phyloP scores from a whole-genome alignment of 2,797 vertebrate genomes.

The Oreochromis grahami region DNA sequence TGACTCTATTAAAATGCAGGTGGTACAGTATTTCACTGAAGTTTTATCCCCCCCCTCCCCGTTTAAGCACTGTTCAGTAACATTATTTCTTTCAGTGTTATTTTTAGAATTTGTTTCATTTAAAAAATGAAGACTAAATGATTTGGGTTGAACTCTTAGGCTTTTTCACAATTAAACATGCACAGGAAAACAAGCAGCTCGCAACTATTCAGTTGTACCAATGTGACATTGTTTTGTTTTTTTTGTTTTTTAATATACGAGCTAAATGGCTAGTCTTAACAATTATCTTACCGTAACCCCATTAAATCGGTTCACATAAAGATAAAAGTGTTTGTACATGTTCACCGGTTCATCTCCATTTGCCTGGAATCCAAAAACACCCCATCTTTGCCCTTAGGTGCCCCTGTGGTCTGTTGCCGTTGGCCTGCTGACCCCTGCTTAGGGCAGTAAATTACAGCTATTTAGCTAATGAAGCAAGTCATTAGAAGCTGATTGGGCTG shows the following conservation, averaged over 20 bases:
- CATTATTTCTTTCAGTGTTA: neutral
- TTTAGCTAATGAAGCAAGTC: conserved; percentile 73
- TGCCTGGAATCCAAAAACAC: neutral
- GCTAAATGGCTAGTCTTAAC: neutral
- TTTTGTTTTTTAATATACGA: neutral
- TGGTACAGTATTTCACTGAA: too few relatives aligned
- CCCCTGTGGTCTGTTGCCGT: conserved; percentile 57
- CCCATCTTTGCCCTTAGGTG: conserved; percentile 1
- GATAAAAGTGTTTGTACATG: neutral
- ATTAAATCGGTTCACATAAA: neutral
- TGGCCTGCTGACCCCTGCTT: conserved; percentile 62
- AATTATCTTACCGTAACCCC: neutral
- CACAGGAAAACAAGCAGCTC: neutral
- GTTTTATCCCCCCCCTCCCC: too few relatives aligned
- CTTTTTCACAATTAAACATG: neutral
- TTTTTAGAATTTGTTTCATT: neutral
- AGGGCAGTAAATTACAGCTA: conserved; percentile 63
- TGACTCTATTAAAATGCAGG: too few relatives aligned
- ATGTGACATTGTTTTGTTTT: neutral
- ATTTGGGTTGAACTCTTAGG: neutral
- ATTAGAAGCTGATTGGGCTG: conserved; percentile 60
- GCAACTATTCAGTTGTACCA: neutral
- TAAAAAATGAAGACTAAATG: neutral
- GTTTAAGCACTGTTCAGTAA: neutral
- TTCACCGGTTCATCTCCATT: neutral